Conservation (phyloP, 2,113 vertebrate genomes). For the Syngnathus typhle region DNA sequence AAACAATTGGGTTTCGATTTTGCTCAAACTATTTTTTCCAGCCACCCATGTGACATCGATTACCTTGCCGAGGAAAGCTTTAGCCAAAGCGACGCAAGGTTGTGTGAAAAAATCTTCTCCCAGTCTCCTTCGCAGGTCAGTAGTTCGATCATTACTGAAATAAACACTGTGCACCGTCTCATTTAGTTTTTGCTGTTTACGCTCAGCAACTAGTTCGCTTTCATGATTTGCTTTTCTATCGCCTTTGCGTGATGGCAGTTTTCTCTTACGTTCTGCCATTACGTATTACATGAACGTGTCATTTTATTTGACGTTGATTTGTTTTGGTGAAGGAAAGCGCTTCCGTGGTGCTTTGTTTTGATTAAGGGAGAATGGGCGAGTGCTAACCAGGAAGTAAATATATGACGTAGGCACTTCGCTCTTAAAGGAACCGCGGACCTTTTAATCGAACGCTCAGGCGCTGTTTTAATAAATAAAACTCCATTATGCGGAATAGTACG, state of each 20-base stretch:
- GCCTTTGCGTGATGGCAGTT: not conserved
- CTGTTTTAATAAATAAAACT: too few relatives aligned
- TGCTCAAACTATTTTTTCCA: not conserved
- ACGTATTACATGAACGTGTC: too few relatives aligned
- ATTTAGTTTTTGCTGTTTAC: not conserved
- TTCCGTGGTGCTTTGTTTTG: not conserved
- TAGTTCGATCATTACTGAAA: slow-evolving; percentile 42
- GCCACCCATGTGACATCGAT: not conserved
- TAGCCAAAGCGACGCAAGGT: slow-evolving; percentile 79
- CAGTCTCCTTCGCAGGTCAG: slow-evolving; percentile 47
- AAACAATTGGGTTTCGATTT: too few relatives aligned
- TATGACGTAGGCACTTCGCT: slow-evolving; percentile 32
- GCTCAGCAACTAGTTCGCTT: not conserved
- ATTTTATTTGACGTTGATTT: not conserved
- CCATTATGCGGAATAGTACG: too few relatives aligned
- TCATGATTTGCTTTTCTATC: not conserved
- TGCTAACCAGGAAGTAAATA: slow-evolving; percentile 10
- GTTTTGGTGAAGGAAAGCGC: not conserved
- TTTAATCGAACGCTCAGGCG: not conserved
- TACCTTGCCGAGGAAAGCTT: slow-evolving; percentile 88
- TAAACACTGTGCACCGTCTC: slow-evolving; percentile 70
- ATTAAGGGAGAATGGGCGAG: not conserved
- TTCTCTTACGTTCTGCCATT: slow-evolving; percentile 62
- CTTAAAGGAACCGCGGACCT: slow-evolving; percentile 54
- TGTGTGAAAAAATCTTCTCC: slow-evolving; percentile 79